phyloP scores from a whole-genome alignment of 1,140 invertebrate genomes.

The Lepidotrigona ventralis region DNA sequence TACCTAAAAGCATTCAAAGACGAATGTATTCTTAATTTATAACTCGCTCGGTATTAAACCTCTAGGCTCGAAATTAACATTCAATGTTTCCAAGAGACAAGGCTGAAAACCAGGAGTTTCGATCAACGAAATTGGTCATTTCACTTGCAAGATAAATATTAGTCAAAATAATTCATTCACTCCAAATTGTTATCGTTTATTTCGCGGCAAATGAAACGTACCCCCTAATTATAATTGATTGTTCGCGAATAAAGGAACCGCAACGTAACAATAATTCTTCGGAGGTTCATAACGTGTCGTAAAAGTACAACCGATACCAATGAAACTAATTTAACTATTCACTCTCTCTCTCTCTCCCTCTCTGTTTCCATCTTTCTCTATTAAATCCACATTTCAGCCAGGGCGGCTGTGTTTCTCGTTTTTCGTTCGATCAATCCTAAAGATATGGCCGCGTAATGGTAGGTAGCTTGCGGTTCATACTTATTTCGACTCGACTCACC shows the following conservation, averaged over 20 bases:
- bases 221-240: constrained; percentile 18
- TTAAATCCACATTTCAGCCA: neutral
- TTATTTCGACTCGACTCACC: constrained; percentile 5
- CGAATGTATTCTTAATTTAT: too few relatives aligned
- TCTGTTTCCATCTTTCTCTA: neutral
- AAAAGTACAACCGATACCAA: constrained; percentile 6
- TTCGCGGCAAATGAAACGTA: too few relatives aligned
- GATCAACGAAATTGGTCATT: too few relatives aligned
- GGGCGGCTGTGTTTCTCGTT: neutral
- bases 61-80: too few relatives aligned
- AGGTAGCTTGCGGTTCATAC: neutral
- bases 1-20: too few relatives aligned
- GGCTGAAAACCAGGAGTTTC: too few relatives aligned
- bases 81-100: too few relatives aligned
- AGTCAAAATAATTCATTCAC: too few relatives aligned
- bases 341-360: neutral
- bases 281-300: neutral
- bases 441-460: neutral
- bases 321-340: constrained; percentile 27
- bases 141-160: too few relatives aligned
- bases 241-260: neutral
- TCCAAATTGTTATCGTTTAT: too few relatives aligned
- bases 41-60: too few relatives aligned
- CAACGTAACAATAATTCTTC: neutral
- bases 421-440: neutral